Evolutionary conservation across 2,797 vertebrate species (phyloP).

Genomic region (Petrocephalus schoutedeni): DNA sequence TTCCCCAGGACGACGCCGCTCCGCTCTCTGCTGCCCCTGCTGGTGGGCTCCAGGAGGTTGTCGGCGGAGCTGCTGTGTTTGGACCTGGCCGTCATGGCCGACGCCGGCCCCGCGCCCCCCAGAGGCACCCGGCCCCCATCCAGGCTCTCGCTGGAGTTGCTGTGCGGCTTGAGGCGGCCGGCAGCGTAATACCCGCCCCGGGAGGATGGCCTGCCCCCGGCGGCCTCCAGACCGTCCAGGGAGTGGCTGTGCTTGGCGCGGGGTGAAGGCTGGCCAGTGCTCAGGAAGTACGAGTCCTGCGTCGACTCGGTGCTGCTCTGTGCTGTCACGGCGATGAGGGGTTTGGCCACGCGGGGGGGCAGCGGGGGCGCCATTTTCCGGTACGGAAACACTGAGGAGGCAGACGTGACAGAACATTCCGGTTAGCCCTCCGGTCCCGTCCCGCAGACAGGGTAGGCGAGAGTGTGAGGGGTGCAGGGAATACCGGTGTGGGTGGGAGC

Average conservation of each 20-base stretch:
- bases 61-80: constrained; percentile 85
- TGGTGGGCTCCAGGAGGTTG: constrained; percentile 61
- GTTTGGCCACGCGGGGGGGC: constrained; percentile 93
- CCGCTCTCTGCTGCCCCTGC: constrained; percentile 48
- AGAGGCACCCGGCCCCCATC: constrained; percentile 64
- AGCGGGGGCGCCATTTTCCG: constrained; percentile 93
- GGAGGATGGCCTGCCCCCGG: constrained; percentile 53
- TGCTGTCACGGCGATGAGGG: constrained; percentile 88
- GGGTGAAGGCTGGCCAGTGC: constrained; percentile 57
- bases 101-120: constrained; percentile 29
- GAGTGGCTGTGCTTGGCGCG: constrained; percentile 81
- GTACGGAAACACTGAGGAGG: constrained; percentile 84
- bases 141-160: constrained; percentile 89
- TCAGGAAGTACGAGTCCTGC: constrained; percentile 84
- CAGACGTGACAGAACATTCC: not conserved
- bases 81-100: constrained; percentile 57
- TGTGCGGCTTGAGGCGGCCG: constrained; percentile 65
- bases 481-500: not conserved
- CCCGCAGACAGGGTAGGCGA: not conserved
- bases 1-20: constrained; percentile 63
- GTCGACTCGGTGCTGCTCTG: constrained; percentile 98
- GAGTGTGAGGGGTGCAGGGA: not conserved
- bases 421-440: not conserved
- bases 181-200: constrained; percentile 59
- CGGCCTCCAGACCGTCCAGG: constrained; percentile 44